Conservation (phyloP, 1,140 invertebrate genomes). For the Meloidogyne chitwoodi region DNA sequence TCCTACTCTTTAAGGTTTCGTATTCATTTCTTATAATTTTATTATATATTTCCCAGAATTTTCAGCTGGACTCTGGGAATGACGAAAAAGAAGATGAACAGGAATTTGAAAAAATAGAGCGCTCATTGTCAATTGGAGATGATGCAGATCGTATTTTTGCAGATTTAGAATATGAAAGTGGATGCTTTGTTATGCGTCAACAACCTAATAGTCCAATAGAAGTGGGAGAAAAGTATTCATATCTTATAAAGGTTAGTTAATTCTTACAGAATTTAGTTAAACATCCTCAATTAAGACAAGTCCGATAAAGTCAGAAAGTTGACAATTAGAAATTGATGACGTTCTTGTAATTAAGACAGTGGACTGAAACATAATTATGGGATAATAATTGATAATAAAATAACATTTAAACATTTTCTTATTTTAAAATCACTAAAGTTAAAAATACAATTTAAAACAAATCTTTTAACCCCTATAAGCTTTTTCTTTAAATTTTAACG, state of each 20-base stretch:
- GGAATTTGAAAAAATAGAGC: neutral
- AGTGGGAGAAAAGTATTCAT: neutral
- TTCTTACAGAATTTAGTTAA: neutral
- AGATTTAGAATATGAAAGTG: neutral
- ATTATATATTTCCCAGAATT: neutral
- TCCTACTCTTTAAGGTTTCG: neutral
- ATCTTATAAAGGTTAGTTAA: neutral
- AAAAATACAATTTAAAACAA: too few relatives aligned
- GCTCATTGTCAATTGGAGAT: neutral
- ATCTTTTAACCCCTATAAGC: too few relatives aligned
- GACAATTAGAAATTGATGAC: neutral
- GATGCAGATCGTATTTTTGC: neutral
- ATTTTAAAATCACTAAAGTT: too few relatives aligned
- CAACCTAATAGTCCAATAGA: neutral
- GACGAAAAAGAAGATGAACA: neutral
- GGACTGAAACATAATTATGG: neutral
- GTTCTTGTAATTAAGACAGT: neutral
- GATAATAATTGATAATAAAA: neutral
- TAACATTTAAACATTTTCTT: neutral
- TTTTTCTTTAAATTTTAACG: too few relatives aligned
- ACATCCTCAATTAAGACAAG: neutral
- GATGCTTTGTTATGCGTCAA: neutral
- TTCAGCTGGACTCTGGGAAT: neutral
- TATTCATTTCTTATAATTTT: neutral
- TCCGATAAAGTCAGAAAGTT: neutral